A percentile compares a stretch with the other conserved stretches of the same genome.
Evolutionary conservation across 2,113 vertebrate species (phyloP).

Genomic region (Dasyprocta punctata): DNA sequence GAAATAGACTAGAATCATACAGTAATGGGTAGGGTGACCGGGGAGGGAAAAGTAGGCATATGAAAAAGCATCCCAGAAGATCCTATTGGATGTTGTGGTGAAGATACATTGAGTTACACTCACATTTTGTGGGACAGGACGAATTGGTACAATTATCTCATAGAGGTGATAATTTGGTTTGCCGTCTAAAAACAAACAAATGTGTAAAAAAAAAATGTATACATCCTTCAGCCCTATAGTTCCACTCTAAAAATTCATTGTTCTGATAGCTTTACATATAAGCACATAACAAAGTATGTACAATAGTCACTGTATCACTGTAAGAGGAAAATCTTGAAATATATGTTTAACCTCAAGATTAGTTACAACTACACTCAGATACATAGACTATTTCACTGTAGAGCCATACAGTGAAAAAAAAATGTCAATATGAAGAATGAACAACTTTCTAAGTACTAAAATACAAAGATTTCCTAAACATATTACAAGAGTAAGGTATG

Average conservation of each 20-base stretch:
- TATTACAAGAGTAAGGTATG: neutral
- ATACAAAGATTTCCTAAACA: neutral
- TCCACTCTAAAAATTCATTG: neutral
- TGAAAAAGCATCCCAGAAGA: neutral
- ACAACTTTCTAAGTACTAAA: conserved; percentile 26
- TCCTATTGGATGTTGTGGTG: neutral
- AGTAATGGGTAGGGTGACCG: too few species aligned
- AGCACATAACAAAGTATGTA: conserved; percentile 4
- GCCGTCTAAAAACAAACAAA: conserved; percentile 21
- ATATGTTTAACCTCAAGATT: neutral
- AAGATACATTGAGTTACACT: neutral
- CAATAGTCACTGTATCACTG: conserved; percentile 27
- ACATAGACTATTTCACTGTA: neutral
- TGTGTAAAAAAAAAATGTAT: neutral
- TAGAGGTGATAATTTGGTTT: neutral
- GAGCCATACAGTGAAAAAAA: conserved; percentile 2
- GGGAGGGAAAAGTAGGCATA: neutral
- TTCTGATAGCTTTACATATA: neutral
- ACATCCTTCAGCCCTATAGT: conserved; percentile 37
- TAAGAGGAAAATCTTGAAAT: conserved; percentile 56
- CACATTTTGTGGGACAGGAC: neutral
- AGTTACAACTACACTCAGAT: conserved; percentile 29
- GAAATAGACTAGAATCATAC: neutral
- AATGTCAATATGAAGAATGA: conserved; percentile 15
- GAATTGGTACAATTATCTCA: neutral